Evolutionary conservation across 1,140 invertebrate genomes (phyloP).

Genomic region (Matsumurasca onukii): DNA sequence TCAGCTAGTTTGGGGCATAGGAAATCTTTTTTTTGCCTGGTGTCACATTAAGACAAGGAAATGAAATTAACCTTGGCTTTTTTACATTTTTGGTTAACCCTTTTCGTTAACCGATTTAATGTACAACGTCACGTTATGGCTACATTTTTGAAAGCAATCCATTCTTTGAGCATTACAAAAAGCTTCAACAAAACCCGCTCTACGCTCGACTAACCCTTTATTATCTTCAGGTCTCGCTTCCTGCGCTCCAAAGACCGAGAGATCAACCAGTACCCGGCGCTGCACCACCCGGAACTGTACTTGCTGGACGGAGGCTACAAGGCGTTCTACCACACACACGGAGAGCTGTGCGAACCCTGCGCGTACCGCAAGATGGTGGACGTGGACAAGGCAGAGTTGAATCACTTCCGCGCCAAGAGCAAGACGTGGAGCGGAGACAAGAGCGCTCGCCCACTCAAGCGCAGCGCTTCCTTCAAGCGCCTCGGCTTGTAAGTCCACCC

Average conservation of each 20-base stretch:
- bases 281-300: conserved; percentile 95
- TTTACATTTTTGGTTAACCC: too few species aligned
- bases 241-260: conserved; percentile 82
- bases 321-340: conserved; percentile 74
- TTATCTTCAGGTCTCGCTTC: conserved; percentile 76
- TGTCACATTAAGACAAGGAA: too few species aligned
- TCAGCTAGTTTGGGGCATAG: too few species aligned
- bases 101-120: too few species aligned
- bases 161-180: too few species aligned
- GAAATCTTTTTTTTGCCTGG: too few species aligned
- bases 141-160: too few species aligned
- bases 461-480: conserved; percentile 19
- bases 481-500: conserved; percentile 19
- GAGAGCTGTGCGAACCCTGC: conserved; percentile 73
- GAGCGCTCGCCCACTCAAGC: conserved; percentile 1
- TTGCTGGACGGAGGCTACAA: conserved; percentile 94
- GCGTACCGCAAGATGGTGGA: conserved; percentile 79
- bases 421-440: conserved; percentile 51
- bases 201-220: too few species aligned
- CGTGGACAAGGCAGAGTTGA: conserved; percentile 70
- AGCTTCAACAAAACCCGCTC: too few species aligned
- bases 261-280: conserved; percentile 78
- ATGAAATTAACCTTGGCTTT: too few species aligned
- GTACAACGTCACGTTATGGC: too few species aligned
- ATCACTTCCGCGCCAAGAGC: conserved; percentile 72